Evolutionary conservation across 2,797 vertebrate genomes (phyloP).

Genomic region (Anomalospiza imberbis): DNA sequence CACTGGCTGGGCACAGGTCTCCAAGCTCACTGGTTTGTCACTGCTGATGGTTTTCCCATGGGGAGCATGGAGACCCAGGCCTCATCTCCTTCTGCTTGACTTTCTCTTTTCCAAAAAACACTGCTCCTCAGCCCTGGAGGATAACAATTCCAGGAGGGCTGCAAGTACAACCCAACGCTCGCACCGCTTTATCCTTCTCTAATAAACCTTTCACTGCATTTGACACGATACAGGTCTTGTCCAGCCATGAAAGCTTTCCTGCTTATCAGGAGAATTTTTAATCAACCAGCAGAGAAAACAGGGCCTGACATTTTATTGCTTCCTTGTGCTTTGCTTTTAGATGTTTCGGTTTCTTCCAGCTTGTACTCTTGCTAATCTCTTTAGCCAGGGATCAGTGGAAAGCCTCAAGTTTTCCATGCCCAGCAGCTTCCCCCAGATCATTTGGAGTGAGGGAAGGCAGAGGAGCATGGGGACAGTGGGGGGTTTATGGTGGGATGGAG

Average conservation of each 20-base stretch:
- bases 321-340: constrained; percentile 6
- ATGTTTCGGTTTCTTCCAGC: neutral
- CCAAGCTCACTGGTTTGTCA: neutral
- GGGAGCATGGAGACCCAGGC: neutral
- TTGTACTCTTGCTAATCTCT: neutral
- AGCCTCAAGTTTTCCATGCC: constrained; percentile 15
- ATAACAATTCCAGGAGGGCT: neutral
- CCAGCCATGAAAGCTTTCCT: constrained; percentile 72
- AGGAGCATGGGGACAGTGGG: rapidly evolving
- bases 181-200: neutral
- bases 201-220: constrained; percentile 31
- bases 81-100: neutral
- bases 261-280: constrained; percentile 82
- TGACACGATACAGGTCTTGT: constrained; percentile 71
- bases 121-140: neutral
- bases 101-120: neutral
- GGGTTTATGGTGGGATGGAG: neutral
- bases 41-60: neutral
- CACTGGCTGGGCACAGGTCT: neutral
- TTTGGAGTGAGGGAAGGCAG: neutral
- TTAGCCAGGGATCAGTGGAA: neutral
- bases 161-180: neutral
- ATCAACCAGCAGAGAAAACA: constrained; percentile 20
- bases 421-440: neutral
- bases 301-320: constrained; percentile 27